Evolutionary conservation across 1,140 invertebrate genomes (phyloP), one percentile per base, ranked within the genome.

Genomic region (Armadillidium nasatum): DNA sequence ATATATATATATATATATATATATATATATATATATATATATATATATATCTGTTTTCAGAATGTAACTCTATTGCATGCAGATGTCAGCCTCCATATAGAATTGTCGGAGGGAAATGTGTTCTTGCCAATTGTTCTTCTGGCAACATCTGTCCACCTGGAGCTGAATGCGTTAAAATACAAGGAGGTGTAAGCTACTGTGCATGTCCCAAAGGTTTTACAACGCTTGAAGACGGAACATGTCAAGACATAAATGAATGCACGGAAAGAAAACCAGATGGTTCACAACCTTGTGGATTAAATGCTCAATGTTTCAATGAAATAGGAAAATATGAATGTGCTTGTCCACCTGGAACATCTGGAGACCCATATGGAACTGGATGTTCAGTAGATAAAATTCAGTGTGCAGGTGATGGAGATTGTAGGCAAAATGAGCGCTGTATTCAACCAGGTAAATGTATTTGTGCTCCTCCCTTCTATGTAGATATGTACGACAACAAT

Each of bases 161-260:
- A 44, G 93, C 93, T 0, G 92, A 95, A 82, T 95, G 94, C 82
- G 92, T 95, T 71, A 90, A 91, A 3, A 94, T 95, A 73, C 90
- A 93, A 9, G 92, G 92, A n/a, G 92, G 92, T 44, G 91, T 95
- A 0, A 94, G 93, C 82, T 95, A 95, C 82, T 96, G 94, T 84
- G 90, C 94, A 87, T 96, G 94, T 83, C 89, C 91, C 83, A 85
- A 89, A 70, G 94, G 94, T 0, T 95, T 90, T 82, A 91, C 92
- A 83, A 93, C 93, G 13, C 91, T 95, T 85, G 90, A 94, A 0
- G 88, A 92, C 66, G 88, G 89, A 93, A 93, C 80, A 22, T 81
- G 80, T 60, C 72, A 78, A 22, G 80, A 95, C 83, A 90, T 93
- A 66, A 92, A 96, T 83, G 94, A 96, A 85, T 91, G 91, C 83